Percentiles rank a stretch among this genome's conserved stretches.
These are phyloP conservation scores for Cyprinodon tularosa DNA, from an alignment of 2,113 vertebrate genomes.

Conservation along the genomic window DNA sequence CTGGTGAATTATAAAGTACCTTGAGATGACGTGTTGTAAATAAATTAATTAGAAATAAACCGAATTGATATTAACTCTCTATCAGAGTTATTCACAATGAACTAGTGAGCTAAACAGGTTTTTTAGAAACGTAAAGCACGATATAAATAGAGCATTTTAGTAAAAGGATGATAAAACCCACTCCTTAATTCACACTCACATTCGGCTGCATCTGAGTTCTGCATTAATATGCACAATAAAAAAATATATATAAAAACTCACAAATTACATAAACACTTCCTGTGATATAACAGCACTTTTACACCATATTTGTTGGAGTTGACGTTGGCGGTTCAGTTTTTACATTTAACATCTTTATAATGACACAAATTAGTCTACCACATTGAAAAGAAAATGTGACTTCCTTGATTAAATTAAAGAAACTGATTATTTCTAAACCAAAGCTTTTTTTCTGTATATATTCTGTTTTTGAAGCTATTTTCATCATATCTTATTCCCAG, in stretches of 20 bases:
- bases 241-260: not conserved
- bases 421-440: not conserved
- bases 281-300: slow-evolving; percentile 1
- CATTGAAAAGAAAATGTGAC: not conserved
- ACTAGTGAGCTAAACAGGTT: slow-evolving; percentile 7
- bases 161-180: not conserved
- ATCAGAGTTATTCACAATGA: slow-evolving; percentile 16
- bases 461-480: not conserved
- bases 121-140: not conserved
- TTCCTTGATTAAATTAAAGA: not conserved
- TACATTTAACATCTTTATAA: not conserved
- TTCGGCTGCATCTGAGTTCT: not conserved
- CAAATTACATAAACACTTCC: not conserved
- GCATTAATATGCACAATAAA: not conserved
- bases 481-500: not conserved
- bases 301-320: not conserved
- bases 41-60: no score
- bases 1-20: no score
- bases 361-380: not conserved
- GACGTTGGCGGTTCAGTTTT: not conserved
- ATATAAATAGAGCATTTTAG: not conserved
- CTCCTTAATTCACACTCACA: not conserved
- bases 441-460: not conserved
- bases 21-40: no score
- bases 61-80: slow-evolving; percentile 17